phyloP scores from a whole-genome alignment of 2,888 invertebrate genomes.

The Drosophila birchii region DNA sequence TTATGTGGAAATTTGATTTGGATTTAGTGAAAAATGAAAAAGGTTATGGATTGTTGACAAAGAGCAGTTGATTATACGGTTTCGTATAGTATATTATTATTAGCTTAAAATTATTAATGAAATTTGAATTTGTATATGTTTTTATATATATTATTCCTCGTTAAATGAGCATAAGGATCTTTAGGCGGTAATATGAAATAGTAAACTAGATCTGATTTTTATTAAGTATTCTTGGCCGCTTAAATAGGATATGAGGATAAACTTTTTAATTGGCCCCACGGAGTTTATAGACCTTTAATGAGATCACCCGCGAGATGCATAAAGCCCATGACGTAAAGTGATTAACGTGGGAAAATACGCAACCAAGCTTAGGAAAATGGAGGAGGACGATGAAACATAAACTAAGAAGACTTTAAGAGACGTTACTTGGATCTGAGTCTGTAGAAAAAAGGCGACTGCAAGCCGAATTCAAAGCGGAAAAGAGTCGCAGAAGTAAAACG shows the following conservation, averaged over 20 bases:
- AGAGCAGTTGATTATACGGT: too few relatives aligned
- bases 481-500: slow-evolving; percentile 57
- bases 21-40: too few relatives aligned
- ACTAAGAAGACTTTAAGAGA: slow-evolving; percentile 47
- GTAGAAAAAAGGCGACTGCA: slow-evolving; percentile 10
- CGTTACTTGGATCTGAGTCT: slow-evolving; percentile 3
- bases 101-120: neutral
- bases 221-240: neutral
- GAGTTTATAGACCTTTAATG: slow-evolving; percentile 71
- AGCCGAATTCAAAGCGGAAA: slow-evolving; percentile 58
- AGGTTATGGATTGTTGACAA: too few relatives aligned
- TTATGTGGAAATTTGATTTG: too few relatives aligned
- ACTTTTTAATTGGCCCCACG: slow-evolving; percentile 71
- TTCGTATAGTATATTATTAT: too few relatives aligned
- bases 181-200: neutral
- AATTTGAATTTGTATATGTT: too few relatives aligned
- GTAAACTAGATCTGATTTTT: neutral
- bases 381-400: slow-evolving; percentile 51
- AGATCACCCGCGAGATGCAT: slow-evolving; percentile 61
- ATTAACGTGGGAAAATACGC: slow-evolving; percentile 53
- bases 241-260: slow-evolving; percentile 42
- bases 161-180: too few relatives aligned
- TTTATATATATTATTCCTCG: too few relatives aligned
- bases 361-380: slow-evolving; percentile 34
- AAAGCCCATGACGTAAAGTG: slow-evolving; percentile 50